Evolutionary conservation across 2,113 vertebrate species (phyloP).

Genomic region (Notechis scutatus): DNA sequence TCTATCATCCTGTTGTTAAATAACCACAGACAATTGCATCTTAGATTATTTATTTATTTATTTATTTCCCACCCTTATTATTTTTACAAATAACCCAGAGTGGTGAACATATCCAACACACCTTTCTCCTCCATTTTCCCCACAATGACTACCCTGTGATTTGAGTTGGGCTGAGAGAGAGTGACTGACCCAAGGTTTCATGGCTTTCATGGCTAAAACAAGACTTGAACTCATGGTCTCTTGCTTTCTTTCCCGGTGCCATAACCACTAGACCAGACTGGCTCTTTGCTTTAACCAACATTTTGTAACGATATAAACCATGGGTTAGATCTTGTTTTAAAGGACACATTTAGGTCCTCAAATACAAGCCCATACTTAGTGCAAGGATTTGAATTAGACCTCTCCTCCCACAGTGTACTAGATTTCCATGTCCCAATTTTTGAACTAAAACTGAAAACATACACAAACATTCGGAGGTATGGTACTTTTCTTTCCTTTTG

Average conservation of each 20-base stretch:
- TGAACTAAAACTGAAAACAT: background rate
- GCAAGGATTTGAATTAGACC: background rate
- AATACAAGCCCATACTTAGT: background rate
- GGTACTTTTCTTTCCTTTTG: background rate
- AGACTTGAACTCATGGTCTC: background rate
- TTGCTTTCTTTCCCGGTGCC: background rate
- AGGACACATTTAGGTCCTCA: background rate
- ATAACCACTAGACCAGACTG: background rate
- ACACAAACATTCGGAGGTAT: background rate
- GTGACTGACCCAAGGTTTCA: background rate
- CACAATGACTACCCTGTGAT: background rate
- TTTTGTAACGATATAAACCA: background rate
- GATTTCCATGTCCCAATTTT: background rate
- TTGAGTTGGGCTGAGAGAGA: background rate
- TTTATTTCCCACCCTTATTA: background rate
- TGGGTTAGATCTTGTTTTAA: background rate
- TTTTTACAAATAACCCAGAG: background rate
- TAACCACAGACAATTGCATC: background rate
- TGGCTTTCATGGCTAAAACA: too few relatives aligned
- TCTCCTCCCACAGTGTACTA: background rate
- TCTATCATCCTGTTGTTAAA: background rate
- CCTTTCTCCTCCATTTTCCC: background rate
- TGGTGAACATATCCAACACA: background rate
- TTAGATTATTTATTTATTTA: background rate
- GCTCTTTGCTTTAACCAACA: background rate